phyloP scores from a whole-genome alignment of 2,113 vertebrate genomes.

The Salvelinus fontinalis region DNA sequence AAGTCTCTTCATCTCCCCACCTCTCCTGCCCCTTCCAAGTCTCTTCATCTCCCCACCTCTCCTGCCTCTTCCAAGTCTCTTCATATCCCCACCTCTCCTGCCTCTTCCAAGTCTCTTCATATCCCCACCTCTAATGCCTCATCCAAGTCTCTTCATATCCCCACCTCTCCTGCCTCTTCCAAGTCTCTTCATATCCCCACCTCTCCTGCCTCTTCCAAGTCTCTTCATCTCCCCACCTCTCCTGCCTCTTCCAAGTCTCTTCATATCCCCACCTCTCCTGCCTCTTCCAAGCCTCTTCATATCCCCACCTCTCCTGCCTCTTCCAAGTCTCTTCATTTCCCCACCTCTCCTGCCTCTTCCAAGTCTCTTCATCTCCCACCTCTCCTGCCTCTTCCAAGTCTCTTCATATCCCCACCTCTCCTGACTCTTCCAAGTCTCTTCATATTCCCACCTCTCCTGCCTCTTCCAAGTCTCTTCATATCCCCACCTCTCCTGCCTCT shows the following conservation, averaged over 20 bases:
- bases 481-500: no score
- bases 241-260: slow-evolving; percentile 26
- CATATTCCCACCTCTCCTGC: slow-evolving; percentile 13
- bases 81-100: slow-evolving; percentile 14
- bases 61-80: not conserved
- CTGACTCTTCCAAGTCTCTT: not conserved
- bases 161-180: not conserved
- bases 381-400: not conserved
- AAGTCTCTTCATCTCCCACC: not conserved
- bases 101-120: not conserved
- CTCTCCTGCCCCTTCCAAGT: slow-evolving; percentile 26
- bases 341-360: slow-evolving; percentile 21
- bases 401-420: slow-evolving; percentile 18
- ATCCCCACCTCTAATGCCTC: slow-evolving; percentile 21
- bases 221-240: not conserved
- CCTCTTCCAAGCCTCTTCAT: not conserved
- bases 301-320: slow-evolving; percentile 16
- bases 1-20: slow-evolving; percentile 1
- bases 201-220: not conserved
- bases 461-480: not conserved
- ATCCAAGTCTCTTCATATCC: slow-evolving; percentile 13
- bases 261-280: not conserved
- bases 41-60: not conserved
- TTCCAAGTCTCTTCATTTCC: not conserved
- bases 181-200: slow-evolving; percentile 15